Evolutionary conservation across 2,888 invertebrate species (phyloP), one percentile per base, ranked within the genome.

Genomic region (Drosophila dives): DNA sequence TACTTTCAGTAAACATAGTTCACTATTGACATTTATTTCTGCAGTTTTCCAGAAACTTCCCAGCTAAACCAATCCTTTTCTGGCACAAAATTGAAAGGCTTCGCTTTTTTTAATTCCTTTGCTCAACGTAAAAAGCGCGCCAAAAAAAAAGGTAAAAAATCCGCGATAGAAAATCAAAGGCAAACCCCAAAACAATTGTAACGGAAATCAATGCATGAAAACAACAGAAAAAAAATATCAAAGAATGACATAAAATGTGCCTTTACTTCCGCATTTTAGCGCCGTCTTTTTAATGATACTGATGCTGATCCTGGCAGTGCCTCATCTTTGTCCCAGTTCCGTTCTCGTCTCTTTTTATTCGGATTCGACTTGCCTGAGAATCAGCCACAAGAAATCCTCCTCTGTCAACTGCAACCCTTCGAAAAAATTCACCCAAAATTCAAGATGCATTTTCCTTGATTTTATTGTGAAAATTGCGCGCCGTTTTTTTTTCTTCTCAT

Each of bases 221-320:
- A 74, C 55, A 81, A 60, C 77, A 76, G 29, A 67, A 75, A 69
- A 69, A 49, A 45, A 32, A 67, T 34, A 23, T 38, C 33, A 29
- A 33, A 65, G 54, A 65, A 54, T 15, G 54, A 54, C 54, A 34
- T 48, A 29, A 74, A 72, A n/a, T 80, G 75, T 88, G 72, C 86
- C 60, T 81, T 65, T 85, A 83, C 86, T 85, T 85, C 84, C 84
- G 84, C 76, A 83, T 86, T 81, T 73, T 75, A 67, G 89, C 88
- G 88, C 88, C 80, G 75, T 70, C 51, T 80, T 70, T 55, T n/a
- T 45, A 58, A 17, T 45, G 59, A 45, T 63, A 62, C 33, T n/a
- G 20, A 51, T 59, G 36, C 62, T 68, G 23, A 51, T 59, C 45
- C 62, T 68, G 23, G 0, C 54, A 17, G 38, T 55, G 32, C 23